Evolutionary conservation across 1,140 invertebrate species (phyloP), one percentile per base, ranked within the genome.

Genomic region (Akabosia matsudoensis): DNA sequence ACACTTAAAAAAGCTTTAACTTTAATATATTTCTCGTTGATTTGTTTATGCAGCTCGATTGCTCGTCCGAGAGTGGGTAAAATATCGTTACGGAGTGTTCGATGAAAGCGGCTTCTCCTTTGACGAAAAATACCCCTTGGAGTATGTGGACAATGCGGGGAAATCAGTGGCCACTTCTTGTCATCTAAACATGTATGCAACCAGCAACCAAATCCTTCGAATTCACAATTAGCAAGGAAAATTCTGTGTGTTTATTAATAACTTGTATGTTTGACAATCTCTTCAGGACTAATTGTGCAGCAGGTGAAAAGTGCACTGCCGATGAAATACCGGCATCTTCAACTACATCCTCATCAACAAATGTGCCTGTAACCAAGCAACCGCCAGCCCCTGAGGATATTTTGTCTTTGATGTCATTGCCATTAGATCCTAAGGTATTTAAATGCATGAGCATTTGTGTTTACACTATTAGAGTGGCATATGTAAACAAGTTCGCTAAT

Each of bases 11-110:
- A 10, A 45, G 7, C 7, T 18, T 61, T 61, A 74, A 16, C 33
- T 71, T 71, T 61, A 34, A 52, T 71, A 64, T 52, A 71, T 76
- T 74, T 75, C 74, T 75, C 33, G 37, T 61, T 61, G 18, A 45
- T 10, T 14, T 61, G n/a, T n/a, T 61, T 80, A 70, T 75, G 33
- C 82, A 87, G 89, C 84, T 31, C 85, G 86, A 61, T 82, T 85
- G 14, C 82, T 91, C 1, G 85, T 89, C 0, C 88, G 87, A 78
- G 88, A 91, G 82, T 92, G 89, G 85, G 87, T 88, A 0, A 89
- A 88, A 82, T 90, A 90, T 80, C 86, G 90, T 0, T 92, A 90
- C 84, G 90, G 90, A 22, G 88, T 92, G 0, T 92, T 91, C 82
- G 89, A 91, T 77, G 90, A 91, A 83, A 86, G 88, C 76, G 89